phyloP scores from a whole-genome alignment of 2,888 invertebrate genomes.

The Pristionchus mayeri region DNA sequence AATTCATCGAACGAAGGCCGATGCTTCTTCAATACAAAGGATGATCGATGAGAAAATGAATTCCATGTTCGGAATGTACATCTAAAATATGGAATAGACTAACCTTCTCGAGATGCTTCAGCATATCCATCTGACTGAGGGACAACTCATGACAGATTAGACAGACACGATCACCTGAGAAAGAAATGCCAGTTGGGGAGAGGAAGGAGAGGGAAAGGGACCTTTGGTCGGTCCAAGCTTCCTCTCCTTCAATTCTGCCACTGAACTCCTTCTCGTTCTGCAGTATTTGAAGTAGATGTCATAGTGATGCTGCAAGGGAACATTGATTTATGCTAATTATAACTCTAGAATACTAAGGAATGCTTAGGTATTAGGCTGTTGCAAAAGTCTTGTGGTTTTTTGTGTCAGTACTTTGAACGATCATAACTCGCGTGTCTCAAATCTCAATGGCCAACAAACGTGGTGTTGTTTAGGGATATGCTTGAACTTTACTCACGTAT shows the following conservation, averaged over 20 bases:
- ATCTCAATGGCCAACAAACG: too few species aligned
- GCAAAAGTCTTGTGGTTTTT: too few species aligned
- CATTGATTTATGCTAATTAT: too few species aligned
- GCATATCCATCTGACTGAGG: background rate
- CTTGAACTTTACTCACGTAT: too few species aligned
- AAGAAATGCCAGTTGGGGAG: background rate
- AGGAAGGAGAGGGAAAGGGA: background rate
- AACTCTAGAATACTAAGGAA: too few species aligned
- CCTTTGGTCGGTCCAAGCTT: background rate
- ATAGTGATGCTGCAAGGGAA: background rate
- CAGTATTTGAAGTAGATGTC: slow-evolving; percentile 6
- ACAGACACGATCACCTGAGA: slow-evolving; percentile 28
- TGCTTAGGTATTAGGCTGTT: too few species aligned
- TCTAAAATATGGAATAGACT: background rate
- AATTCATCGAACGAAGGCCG: background rate
- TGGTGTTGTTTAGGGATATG: too few species aligned
- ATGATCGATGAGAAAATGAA: background rate
- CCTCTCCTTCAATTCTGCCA: background rate
- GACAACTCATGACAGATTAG: background rate
- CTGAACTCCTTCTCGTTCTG: background rate
- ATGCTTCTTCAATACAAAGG: background rate
- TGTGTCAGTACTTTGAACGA: too few species aligned
- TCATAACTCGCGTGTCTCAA: too few species aligned
- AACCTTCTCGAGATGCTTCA: slow-evolving; percentile 15
- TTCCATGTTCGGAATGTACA: background rate